Evolutionary conservation across 2,888 invertebrate genomes (phyloP).

Genomic region (Esperia sulphurella): DNA sequence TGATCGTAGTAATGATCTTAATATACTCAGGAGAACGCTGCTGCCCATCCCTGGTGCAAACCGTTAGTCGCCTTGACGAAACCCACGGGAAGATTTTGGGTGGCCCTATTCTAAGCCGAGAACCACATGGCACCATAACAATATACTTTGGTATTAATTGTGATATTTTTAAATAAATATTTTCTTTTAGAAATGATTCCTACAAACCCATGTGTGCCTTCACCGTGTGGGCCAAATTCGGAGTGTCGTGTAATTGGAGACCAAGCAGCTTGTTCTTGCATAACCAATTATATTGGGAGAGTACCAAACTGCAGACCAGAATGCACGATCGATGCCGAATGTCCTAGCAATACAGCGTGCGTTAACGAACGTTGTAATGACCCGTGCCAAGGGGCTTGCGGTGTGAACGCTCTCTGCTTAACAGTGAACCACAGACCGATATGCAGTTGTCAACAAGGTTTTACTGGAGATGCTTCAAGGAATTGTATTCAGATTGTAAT

Average conservation of each 20-base stretch:
- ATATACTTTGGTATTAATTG: too few species aligned
- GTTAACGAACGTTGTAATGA: constrained; percentile 89
- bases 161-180: neutral
- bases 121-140: too few species aligned
- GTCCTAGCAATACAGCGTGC: constrained; percentile 89
- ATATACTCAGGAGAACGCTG: too few species aligned
- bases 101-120: too few species aligned
- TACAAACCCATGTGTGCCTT: constrained; percentile 86
- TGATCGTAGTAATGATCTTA: too few species aligned
- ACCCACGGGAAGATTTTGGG: too few species aligned
- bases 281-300: constrained; percentile 88
- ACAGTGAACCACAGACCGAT: constrained; percentile 91
- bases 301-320: constrained; percentile 93
- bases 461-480: constrained; percentile 87
- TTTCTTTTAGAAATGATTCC: constrained; percentile 31
- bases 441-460: constrained; percentile 90
- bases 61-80: too few species aligned
- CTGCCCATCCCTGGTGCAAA: too few species aligned
- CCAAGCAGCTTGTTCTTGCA: constrained; percentile 92
- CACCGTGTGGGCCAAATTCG: constrained; percentile 91
- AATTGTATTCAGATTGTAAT: constrained; percentile 81
- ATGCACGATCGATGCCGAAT: constrained; percentile 89
- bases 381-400: constrained; percentile 90
- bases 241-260: constrained; percentile 89
- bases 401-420: constrained; percentile 88